Percentiles rank a stretch among this genome's conserved stretches.
phyloP scores from a whole-genome alignment of 2,797 vertebrate species.

The Sebastes matsubarae region DNA sequence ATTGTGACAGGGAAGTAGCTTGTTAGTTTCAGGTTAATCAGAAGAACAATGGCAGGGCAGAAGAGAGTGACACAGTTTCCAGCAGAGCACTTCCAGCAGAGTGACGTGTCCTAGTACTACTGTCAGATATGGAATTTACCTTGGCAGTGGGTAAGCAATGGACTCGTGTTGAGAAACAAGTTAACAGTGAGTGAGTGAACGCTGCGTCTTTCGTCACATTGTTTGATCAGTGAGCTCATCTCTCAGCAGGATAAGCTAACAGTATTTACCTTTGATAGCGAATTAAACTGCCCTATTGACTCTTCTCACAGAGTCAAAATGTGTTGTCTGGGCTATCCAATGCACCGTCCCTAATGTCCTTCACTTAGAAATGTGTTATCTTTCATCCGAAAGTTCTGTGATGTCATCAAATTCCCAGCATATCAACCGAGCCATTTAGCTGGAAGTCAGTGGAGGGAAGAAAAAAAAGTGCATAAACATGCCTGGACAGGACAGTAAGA shows the following conservation, averaged over 20 bases:
- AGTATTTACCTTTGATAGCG: constrained; percentile 25
- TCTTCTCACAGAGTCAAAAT: not conserved
- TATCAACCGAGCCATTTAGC: constrained; percentile 37
- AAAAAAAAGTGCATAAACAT: constrained; percentile 35
- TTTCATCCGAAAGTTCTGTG: constrained; percentile 7
- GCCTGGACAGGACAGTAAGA: constrained; percentile 46
- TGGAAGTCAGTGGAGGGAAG: constrained; percentile 10
- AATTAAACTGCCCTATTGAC: constrained; percentile 11
- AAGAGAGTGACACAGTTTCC: not conserved
- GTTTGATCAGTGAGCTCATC: constrained; percentile 40
- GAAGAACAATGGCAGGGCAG: constrained; percentile 21
- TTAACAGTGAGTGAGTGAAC: not conserved
- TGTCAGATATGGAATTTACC: constrained; percentile 3
- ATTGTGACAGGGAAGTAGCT: constrained; percentile 45
- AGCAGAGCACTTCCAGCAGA: not conserved
- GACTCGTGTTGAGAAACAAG: not conserved
- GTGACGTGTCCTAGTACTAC: not conserved
- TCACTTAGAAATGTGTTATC: not conserved
- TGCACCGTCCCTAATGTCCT: not conserved
- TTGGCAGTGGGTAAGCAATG: not conserved
- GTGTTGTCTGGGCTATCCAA: not conserved
- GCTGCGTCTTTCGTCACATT: not conserved
- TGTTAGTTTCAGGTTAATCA: constrained; percentile 43
- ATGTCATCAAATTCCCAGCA: constrained; percentile 63
- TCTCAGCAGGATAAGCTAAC: not conserved